Base-by-base conservation (phyloP, 2,797 vertebrate genomes). In the Spinibarbus caldwelli region DNA sequence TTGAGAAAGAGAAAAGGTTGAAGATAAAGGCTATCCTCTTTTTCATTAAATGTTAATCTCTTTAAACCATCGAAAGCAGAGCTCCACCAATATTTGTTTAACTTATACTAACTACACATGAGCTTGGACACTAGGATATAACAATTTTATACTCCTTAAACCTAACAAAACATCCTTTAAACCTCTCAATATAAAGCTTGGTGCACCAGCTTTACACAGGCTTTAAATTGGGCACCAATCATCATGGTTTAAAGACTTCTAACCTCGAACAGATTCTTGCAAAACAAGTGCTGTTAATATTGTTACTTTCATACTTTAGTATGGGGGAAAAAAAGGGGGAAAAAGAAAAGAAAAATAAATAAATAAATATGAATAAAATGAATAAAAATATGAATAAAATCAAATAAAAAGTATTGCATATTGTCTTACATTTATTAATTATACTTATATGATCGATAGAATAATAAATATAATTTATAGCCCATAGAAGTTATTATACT, bases 201-300 rank as follows among this genome's bases (percentile, higher is more conserved):
- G 38, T 59, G 4, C 36, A n/a, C 31, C 21, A 15, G 6, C n/a
- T n/a, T n/a, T n/a, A n/a, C n/a, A n/a, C 14, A 57, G 52, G 83
- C 85, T 92, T 88, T 78, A 88, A 90, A 57, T 88, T 79, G 87
- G 91, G 89, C 90, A 88, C 84, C 84, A 85, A 93, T 92, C 90
- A 91, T 94, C 93, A 91, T 84, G 87, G 88, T 90, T 93, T 93
- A 93, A 93, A 94, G 92, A 91, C 89, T 90, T 90, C 90, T 93
- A 95, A 95, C 95, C 92, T 93, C 83, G 84, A 93, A 91, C 93
- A 95, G 93, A 91, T 90, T 89, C 85, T 49, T 49, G 12, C 7
- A 29, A 43, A 38, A 38, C 23, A 57, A 10, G 23, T n/a, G 54
- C 23, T 57, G 54, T 3, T 23, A 1, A 47, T 47, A 47, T 45